Conservation (phyloP, 2,888 invertebrate species). For the Anthrax anthrax region DNA sequence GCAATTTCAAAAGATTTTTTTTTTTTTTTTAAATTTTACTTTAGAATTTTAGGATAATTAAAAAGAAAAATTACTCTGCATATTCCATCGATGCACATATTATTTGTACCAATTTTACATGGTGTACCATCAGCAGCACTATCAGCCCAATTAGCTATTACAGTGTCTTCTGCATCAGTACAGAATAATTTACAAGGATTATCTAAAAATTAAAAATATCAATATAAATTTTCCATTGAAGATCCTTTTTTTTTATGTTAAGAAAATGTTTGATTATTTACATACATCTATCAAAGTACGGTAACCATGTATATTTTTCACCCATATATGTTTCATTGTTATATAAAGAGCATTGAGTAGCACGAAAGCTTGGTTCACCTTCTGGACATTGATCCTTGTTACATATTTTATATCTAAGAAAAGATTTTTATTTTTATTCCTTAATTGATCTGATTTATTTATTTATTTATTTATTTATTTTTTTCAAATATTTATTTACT, state of each 20-base stretch:
- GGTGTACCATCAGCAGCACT: slow-evolving; percentile 73
- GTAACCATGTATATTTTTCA: slow-evolving; percentile 53
- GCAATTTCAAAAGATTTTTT: not conserved
- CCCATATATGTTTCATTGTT: slow-evolving; percentile 55
- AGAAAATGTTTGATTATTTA: not conserved
- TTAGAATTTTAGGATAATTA: too few species aligned
- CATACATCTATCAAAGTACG: slow-evolving; percentile 58
- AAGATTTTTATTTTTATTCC: too few species aligned
- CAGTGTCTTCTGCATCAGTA: slow-evolving; percentile 56
- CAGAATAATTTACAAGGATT: slow-evolving; percentile 74
- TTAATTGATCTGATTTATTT: too few species aligned
- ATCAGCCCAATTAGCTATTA: slow-evolving; percentile 59
- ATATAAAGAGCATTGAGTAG: slow-evolving; percentile 59
- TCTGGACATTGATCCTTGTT: slow-evolving; percentile 62
- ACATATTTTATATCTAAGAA: slow-evolving; percentile 56
- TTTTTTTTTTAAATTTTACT: too few species aligned
- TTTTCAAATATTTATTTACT: too few species aligned
- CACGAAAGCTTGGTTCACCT: slow-evolving; percentile 54
- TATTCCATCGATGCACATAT: slow-evolving; percentile 69
- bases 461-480: too few species aligned
- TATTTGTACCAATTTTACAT: slow-evolving; percentile 63
- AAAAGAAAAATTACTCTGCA: slow-evolving; percentile 42
- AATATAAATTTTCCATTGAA: not conserved
- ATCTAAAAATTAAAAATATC: slow-evolving; percentile 34
- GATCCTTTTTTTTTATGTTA: not conserved